Conservation (phyloP, 2,888 invertebrate genomes). For the Drosophila affinis region DNA sequence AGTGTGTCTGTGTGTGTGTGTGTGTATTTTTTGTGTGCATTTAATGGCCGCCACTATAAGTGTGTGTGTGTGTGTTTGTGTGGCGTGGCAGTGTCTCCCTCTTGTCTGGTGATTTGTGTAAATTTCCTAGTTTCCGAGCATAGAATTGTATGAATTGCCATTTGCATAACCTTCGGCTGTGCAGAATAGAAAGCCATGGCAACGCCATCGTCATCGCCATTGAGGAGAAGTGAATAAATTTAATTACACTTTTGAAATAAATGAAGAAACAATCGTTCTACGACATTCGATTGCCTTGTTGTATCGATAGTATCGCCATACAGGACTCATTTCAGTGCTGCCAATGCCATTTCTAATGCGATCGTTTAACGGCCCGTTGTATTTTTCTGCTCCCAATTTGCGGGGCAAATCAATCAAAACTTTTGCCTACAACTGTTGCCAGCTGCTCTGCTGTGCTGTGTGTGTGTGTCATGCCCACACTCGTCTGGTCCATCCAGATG, state of each 20-base stretch:
- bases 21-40: slow-evolving; percentile 21
- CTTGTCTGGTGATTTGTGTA: slow-evolving; percentile 61
- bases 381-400: background rate
- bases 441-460: slow-evolving; percentile 1
- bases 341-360: no score
- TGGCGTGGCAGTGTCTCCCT: slow-evolving; percentile 7
- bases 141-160: slow-evolving; percentile 51
- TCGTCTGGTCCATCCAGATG: background rate
- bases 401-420: background rate
- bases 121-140: slow-evolving; percentile 60
- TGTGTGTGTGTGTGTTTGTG: background rate
- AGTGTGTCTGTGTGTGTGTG: slow-evolving; percentile 18
- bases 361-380: background rate
- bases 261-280: background rate
- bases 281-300: no score
- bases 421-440: background rate
- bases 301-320: no score
- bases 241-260: background rate
- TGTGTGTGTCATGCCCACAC: background rate
- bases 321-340: no score
- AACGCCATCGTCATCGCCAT: background rate
- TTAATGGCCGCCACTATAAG: slow-evolving; percentile 33
- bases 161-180: slow-evolving; percentile 61
- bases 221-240: background rate
- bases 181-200: slow-evolving; percentile 37